Evolutionary conservation across 2,888 invertebrate species (phyloP).

Genomic region (Willowsia nigromaculata): DNA sequence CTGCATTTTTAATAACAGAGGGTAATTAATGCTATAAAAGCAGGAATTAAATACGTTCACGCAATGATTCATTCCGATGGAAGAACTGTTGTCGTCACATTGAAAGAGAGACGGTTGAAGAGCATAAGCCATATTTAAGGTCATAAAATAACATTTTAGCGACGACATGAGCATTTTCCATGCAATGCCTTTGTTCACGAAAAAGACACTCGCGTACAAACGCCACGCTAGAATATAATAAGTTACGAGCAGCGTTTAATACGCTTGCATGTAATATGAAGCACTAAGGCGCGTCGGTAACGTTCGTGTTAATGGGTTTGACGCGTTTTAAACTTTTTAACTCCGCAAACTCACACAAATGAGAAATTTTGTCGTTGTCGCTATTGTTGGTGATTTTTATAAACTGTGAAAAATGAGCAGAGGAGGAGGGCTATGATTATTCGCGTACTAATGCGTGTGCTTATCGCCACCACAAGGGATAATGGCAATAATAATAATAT

Average conservation of each 20-base stretch:
- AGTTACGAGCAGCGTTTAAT: not conserved
- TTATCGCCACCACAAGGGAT: slow-evolving; percentile 52
- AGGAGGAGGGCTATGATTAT: slow-evolving; percentile 59
- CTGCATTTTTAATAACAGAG: slow-evolving; percentile 70
- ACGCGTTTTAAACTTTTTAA: slow-evolving; percentile 37
- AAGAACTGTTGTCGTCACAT: not conserved
- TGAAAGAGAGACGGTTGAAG: slow-evolving; percentile 49
- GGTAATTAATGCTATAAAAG: slow-evolving; percentile 71
- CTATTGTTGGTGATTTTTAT: slow-evolving; percentile 69
- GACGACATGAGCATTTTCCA: slow-evolving; percentile 73
- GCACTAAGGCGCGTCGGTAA: slow-evolving; percentile 50
- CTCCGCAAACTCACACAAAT: slow-evolving; percentile 55
- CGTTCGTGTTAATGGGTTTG: slow-evolving; percentile 67
- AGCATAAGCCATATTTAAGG: slow-evolving; percentile 51
- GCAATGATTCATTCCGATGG: slow-evolving; percentile 71
- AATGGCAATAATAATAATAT: slow-evolving; percentile 48
- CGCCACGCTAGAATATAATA: not conserved
- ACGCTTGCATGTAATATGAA: slow-evolving; percentile 20
- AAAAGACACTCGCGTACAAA: slow-evolving; percentile 2
- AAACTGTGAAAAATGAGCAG: slow-evolving; percentile 48
- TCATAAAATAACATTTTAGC: slow-evolving; percentile 70
- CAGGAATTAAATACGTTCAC: slow-evolving; percentile 72
- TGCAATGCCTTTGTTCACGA: slow-evolving; percentile 64
- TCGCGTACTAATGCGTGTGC: slow-evolving; percentile 65
- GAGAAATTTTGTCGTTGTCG: slow-evolving; percentile 67